These are phyloP conservation scores for Pterocles gutturalis DNA, from an alignment of 2,113 vertebrate species.

Conservation along the genomic window DNA sequence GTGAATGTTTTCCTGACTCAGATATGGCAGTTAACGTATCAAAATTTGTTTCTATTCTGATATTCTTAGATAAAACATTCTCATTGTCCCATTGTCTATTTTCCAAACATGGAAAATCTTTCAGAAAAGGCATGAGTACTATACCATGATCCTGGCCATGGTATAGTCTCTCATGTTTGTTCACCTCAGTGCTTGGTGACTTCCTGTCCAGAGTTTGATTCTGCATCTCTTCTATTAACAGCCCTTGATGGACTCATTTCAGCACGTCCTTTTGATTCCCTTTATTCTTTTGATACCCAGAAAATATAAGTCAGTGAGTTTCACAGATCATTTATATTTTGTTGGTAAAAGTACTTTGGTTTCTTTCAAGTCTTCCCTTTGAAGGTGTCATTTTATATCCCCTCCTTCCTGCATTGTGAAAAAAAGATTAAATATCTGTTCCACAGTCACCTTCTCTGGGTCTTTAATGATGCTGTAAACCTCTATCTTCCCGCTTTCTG, in stretches of 20 bases:
- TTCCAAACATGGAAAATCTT: not conserved
- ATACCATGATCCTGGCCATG: fast-evolving
- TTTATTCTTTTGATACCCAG: not conserved
- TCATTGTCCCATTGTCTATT: not conserved
- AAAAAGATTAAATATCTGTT: not conserved
- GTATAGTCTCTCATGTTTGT: fast-evolving
- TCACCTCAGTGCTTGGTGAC: not conserved
- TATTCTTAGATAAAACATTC: not conserved
- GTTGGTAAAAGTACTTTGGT: not conserved
- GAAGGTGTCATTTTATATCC: not conserved
- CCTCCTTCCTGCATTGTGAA: not conserved
- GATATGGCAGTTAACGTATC: not conserved
- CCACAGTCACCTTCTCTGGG: not conserved
- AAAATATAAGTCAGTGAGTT: not conserved
- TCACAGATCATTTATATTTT: not conserved
- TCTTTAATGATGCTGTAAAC: not conserved
- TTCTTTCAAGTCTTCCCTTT: not conserved
- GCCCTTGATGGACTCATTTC: not conserved
- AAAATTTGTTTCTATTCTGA: not conserved
- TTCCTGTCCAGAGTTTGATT: not conserved
- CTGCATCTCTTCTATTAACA: not conserved
- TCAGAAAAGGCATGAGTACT: not conserved
- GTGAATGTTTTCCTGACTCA: not conserved
- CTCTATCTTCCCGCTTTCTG: not conserved
- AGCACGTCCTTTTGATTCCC: not conserved